Evolutionary conservation across 2,888 invertebrate genomes (phyloP), one percentile per base, ranked within the genome.

Genomic region (Imbricaverruca yamaguchii): DNA sequence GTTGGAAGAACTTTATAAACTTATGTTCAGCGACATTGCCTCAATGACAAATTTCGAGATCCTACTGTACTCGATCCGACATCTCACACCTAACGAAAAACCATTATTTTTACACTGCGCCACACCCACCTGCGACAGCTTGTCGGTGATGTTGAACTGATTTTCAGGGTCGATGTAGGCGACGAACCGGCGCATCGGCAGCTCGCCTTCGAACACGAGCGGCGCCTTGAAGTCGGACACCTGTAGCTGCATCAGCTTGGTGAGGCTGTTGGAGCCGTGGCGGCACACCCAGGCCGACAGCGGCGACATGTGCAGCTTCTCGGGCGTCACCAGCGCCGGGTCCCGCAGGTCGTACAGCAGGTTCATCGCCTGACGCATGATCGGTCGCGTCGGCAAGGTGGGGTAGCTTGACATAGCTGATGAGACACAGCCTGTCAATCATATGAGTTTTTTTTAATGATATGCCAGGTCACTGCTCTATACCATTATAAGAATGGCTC

Each of bases 161-260:
- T 95, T 91, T 83, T 97, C 96, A 0, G 94, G 94, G 88, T 98
- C 98, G 84, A 98, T 97, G 86, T 94, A 95, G 0, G 97, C 97
- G 0, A 94, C 93, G 87, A 97, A 96, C 87, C 93, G 93, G 84
- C 95, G 90, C 86, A 94, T 89, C 0, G 94, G 93, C 11, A 94
- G 94, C 89, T 96, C 95, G 10, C 82, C 83, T 83, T 84, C 81
- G 87, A 97, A 97, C 61, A 93, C 86, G 86, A 97, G 90, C 0
- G 96, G 95, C 85, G 92, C 92, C 80, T 90, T 89, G 86, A 89
- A 90, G 77, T 91, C 90, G 15, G 88, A 89, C 65, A 89, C 88
- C 80, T 92, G 89, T 87, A 94, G 91, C 84, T 92, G 91, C 82
- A 93, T 90, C 87, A 95, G 95, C 88, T 94, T 96, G 53, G 93